phyloP scores from a whole-genome alignment of 2,888 invertebrate species.

The Uropetala carovei region DNA sequence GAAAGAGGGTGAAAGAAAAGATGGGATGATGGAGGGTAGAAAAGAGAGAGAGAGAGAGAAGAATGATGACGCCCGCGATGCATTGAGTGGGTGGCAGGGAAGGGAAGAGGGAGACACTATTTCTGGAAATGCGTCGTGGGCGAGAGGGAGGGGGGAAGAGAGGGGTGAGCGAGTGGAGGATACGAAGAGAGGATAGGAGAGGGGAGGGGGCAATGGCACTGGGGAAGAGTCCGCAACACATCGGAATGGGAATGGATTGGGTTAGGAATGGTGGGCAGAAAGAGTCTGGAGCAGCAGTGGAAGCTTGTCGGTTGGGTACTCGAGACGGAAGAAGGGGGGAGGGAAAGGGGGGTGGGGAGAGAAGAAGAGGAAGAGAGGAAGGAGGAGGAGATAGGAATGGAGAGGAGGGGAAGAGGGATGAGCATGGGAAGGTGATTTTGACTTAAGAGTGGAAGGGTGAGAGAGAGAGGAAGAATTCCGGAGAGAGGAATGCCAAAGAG shows the following conservation, averaged over 20 bases:
- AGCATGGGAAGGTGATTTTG: too few species aligned
- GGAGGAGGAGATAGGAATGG: too few species aligned
- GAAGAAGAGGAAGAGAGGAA: too few species aligned
- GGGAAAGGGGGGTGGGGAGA: background rate
- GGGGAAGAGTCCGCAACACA: background rate
- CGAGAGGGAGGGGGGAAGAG: background rate
- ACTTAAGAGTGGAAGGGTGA: background rate
- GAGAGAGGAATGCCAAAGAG: background rate
- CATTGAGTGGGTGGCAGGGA: background rate
- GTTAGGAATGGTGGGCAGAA: background rate
- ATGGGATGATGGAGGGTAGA: background rate
- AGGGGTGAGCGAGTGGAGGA: too few species aligned
- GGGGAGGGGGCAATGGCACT: too few species aligned
- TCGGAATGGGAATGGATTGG: background rate
- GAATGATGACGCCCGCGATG: conserved; percentile 17
- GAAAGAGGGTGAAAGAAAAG: background rate
- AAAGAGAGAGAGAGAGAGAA: background rate
- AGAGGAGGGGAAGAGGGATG: too few species aligned
- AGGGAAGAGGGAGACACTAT: background rate
- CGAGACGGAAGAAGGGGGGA: background rate
- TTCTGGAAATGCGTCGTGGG: conserved; percentile 21
- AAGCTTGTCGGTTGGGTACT: too few species aligned
- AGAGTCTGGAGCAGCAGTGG: background rate
- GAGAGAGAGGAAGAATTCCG: background rate
- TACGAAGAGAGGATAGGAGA: too few species aligned